Conservation (phyloP, 2,797 vertebrate species). For the Rhynchotus rufescens region DNA sequence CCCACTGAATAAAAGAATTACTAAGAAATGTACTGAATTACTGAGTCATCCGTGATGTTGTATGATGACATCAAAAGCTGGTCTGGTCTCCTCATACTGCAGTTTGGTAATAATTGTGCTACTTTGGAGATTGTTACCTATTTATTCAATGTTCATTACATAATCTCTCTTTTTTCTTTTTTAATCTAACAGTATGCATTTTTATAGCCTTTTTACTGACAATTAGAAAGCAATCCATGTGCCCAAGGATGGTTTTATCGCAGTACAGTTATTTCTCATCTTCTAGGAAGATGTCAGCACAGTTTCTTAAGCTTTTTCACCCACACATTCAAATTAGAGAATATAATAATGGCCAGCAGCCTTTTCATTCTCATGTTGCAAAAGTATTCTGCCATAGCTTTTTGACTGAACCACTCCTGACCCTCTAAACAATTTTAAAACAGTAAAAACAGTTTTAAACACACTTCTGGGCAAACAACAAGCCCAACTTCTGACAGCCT, state of each 20-base stretch:
- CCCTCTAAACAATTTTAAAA: neutral
- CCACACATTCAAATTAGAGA: neutral
- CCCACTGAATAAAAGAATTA: conserved; percentile 2
- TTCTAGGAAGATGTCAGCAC: neutral
- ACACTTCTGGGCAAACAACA: neutral
- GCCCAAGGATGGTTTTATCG: neutral
- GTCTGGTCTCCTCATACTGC: neutral
- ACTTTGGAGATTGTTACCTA: conserved; percentile 40
- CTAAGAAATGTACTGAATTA: neutral
- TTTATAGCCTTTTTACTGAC: conserved; percentile 39
- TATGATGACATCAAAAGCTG: neutral
- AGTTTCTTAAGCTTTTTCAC: neutral
- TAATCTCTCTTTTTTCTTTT: neutral
- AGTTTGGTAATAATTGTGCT: neutral
- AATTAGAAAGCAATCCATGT: conserved; percentile 43
- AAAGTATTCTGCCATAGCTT: neutral
- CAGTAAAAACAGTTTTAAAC: neutral
- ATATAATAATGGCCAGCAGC: neutral
- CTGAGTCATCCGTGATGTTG: neutral
- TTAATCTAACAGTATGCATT: conserved; percentile 20
- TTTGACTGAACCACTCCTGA: neutral
- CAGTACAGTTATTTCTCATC: neutral
- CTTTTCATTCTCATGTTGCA: neutral
- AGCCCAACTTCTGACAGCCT: neutral
- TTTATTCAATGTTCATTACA: conserved; percentile 5